Evolutionary conservation across 1,140 invertebrate genomes (phyloP), one percentile per base, ranked within the genome.

Genomic region (Eciton burchellii): DNA sequence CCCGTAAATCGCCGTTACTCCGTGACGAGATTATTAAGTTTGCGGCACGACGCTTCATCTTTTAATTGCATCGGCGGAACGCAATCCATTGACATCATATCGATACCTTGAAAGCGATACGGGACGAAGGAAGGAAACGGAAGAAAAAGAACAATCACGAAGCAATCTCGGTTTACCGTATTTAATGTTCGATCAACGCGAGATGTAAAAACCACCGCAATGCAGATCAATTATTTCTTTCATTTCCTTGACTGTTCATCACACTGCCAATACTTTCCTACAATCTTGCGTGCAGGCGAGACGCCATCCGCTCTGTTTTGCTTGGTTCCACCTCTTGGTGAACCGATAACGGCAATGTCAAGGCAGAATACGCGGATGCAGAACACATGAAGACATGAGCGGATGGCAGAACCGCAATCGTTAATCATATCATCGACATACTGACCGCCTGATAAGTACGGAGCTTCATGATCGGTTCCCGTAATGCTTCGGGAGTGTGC

Each of bases 341-440:
- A 49, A 54, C 8, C 63, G 56, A 68, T 76, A 84, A 76, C 65
- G 59, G 56, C 43, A 41, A 9, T n/a, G 45, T 16, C 70, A 49
- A 11, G 24, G 45, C 26, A 14, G 16, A 49, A 49, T 4, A 56
- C 14, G 47, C 79, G 79, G 63, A 86, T 82, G 63, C 63, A 63
- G 43, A 56, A 47, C 63, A 73, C 45, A 35, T 35, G 35, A 35
- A 68, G 35, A 29, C 45, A 45, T 35, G 35, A 35, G 35, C 65
- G 45, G 76, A 86, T 60, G 79, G 66, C 71, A 73, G 43, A 21
- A 35, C 45, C 9, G 21, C 43, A 52, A 59, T 77, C 84, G 70
- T 86, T 83, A 73, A 83, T 87, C 84, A 77, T 57, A 71, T 49
- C 12, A 76, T 85, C 71, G 65, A 56, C 49, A 41, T 19, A 41